phyloP scores from a whole-genome alignment of 35 echinoderm and acorn worm genomes.

The Anneissia japonica region DNA sequence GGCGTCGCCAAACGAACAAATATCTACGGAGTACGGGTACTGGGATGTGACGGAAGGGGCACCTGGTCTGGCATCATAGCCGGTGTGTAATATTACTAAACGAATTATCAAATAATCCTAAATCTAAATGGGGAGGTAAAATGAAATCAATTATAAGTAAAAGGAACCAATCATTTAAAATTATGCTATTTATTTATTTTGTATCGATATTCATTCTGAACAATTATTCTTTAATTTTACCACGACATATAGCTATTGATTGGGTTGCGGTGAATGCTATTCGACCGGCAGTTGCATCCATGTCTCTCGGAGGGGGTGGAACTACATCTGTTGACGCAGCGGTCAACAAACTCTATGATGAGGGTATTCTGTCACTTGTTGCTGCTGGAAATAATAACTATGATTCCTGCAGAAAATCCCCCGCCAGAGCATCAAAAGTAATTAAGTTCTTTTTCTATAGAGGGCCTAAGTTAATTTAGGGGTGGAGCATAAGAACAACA shows the following conservation, averaged over 20 bases:
- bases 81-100: too few relatives aligned
- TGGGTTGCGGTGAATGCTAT: conserved; percentile 52
- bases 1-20: conserved; percentile 71
- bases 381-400: conserved; percentile 65
- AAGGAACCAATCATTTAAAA: too few relatives aligned
- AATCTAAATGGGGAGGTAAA: too few relatives aligned
- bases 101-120: too few relatives aligned
- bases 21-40: conserved; percentile 58
- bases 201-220: background rate
- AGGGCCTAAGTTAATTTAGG: too few relatives aligned
- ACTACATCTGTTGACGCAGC: conserved; percentile 61
- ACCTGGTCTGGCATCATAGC: conserved; percentile 58
- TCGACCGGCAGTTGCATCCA: conserved; percentile 72
- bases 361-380: conserved; percentile 49
- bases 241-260: conserved; percentile 57
- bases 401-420: conserved; percentile 66
- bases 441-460: too few relatives aligned
- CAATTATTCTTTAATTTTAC: background rate
- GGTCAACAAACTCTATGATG: conserved; percentile 22
- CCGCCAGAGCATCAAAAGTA: conserved; percentile 71
- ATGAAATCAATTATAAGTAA: too few relatives aligned
- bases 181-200: background rate
- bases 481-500: too few relatives aligned
- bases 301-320: conserved; percentile 77
- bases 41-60: conserved; percentile 62